Percentiles rank a stretch among this genome's conserved stretches.
Evolutionary conservation across 2,797 vertebrate genomes (phyloP).

Genomic region (Lepilemur ruficaudatus): DNA sequence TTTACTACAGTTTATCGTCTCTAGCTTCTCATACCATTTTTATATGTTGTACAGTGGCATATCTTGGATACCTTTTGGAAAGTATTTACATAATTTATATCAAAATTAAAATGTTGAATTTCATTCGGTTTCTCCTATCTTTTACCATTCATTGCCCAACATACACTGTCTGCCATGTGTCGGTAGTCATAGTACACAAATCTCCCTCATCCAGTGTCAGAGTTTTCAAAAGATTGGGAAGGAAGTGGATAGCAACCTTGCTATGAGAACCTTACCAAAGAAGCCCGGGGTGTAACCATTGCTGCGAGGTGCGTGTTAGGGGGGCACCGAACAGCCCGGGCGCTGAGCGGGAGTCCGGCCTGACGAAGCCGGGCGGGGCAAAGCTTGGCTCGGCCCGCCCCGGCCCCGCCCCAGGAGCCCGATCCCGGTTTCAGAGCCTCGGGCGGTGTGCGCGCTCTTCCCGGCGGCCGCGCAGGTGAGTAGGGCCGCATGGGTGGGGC

Average conservation of each 20-base stretch:
- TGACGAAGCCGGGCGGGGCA: background rate
- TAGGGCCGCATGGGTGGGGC: background rate
- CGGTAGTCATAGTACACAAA: background rate
- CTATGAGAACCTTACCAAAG: rapidly evolving
- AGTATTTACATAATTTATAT: constrained; percentile 64
- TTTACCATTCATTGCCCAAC: background rate
- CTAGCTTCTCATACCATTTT: constrained; percentile 34
- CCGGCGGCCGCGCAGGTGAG: constrained; percentile 54
- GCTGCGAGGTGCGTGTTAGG: background rate
- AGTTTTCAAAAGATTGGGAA: background rate
- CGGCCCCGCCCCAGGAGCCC: background rate
- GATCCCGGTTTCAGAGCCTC: background rate
- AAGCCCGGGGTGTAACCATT: too few species aligned
- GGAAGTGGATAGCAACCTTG: background rate
- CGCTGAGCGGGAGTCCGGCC: background rate
- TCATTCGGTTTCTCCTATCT: background rate
- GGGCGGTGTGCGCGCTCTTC: background rate
- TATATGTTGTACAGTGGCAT: constrained; percentile 57
- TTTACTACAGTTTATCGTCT: constrained; percentile 50
- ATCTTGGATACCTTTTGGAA: constrained; percentile 54
- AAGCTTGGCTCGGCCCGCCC: background rate
- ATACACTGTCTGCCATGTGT: background rate
- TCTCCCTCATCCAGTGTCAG: background rate
- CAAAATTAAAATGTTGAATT: constrained; percentile 60
- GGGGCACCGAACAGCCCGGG: background rate